phyloP scores from a whole-genome alignment of 2,113 vertebrate species.

The Puma concolor region DNA sequence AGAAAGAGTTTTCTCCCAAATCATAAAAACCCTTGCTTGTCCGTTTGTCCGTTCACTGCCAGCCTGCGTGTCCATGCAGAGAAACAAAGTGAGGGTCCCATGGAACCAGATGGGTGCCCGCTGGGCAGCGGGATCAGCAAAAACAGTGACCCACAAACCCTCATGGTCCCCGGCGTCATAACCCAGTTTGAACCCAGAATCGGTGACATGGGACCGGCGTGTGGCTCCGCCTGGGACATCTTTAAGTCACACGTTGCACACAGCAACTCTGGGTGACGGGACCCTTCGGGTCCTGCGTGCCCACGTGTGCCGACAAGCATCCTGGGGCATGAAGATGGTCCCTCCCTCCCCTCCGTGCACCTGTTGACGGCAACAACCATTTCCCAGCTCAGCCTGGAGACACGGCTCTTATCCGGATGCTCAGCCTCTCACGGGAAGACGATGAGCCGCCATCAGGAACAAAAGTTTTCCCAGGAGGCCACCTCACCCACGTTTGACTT shows the following conservation, averaged over 20 bases:
- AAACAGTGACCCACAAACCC: background rate
- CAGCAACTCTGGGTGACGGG: accelerated
- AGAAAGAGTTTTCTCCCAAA: background rate
- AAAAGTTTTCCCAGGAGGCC: too few species aligned
- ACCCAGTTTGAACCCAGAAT: background rate
- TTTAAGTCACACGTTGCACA: background rate
- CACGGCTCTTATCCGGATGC: background rate
- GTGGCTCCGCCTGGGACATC: accelerated
- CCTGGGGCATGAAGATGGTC: accelerated
- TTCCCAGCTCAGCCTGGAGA: background rate
- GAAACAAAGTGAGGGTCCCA: accelerated
- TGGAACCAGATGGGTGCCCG: accelerated
- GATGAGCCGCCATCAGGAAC: too few species aligned
- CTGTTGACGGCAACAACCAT: accelerated
- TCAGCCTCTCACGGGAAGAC: accelerated
- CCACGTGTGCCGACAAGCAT: accelerated
- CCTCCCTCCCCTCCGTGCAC: background rate
- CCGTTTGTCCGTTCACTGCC: background rate
- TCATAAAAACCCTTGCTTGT: background rate
- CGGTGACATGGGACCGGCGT: accelerated
- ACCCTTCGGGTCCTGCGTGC: accelerated
- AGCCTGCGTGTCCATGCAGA: accelerated
- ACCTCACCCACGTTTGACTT: accelerated
- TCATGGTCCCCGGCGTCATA: accelerated
- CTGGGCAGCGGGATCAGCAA: accelerated